A percentile compares a stretch with the other conserved stretches of the same genome.
Conservation (phyloP, 92 coral and sea anemone genomes). For the Phenganax marumi region DNA sequence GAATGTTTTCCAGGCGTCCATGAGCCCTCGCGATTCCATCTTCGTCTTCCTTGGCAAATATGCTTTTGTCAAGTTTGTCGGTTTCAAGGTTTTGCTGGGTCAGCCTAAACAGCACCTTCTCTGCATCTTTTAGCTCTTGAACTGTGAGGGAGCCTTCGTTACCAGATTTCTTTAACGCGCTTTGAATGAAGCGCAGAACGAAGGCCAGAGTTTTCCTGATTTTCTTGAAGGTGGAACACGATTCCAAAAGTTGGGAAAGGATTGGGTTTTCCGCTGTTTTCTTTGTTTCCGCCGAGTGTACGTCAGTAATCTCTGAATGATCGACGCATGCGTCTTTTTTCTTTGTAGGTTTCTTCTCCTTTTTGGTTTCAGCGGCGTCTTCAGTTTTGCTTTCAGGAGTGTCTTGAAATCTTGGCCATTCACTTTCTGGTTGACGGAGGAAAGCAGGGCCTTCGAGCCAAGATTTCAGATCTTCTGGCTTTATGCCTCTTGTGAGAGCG, state of each 20-base stretch:
- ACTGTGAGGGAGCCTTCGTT: constrained; percentile 50
- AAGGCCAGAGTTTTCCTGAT: constrained; percentile 57
- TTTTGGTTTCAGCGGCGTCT: constrained; percentile 5
- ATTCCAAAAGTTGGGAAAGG: constrained; percentile 30
- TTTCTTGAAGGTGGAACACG: constrained; percentile 52
- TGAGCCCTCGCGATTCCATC: background rate
- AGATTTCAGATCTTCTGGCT: background rate
- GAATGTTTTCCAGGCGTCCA: background rate
- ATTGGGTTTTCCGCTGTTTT: constrained; percentile 44
- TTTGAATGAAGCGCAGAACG: constrained; percentile 46
- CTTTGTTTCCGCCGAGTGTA: constrained; percentile 16
- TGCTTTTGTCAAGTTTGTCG: constrained; percentile 45
- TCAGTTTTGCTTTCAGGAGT: background rate
- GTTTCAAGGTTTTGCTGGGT: constrained; percentile 50
- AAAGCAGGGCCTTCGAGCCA: constrained; percentile 25
- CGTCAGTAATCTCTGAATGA: background rate
- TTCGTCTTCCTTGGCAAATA: constrained; percentile 44
- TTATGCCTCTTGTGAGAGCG: constrained; percentile 58
- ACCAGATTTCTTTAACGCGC: constrained; percentile 34
- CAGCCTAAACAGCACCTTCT: constrained; percentile 44
- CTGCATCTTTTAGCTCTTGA: constrained; percentile 52
- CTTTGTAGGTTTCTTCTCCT: constrained; percentile 22
- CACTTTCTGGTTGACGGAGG: constrained; percentile 5
- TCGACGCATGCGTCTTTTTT: background rate
- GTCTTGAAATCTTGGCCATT: constrained; percentile 24